Percentiles rank a stretch among this genome's conserved stretches.
Evolutionary conservation across 2,113 vertebrate genomes (phyloP).

Genomic region (Halichoerus grypus): DNA sequence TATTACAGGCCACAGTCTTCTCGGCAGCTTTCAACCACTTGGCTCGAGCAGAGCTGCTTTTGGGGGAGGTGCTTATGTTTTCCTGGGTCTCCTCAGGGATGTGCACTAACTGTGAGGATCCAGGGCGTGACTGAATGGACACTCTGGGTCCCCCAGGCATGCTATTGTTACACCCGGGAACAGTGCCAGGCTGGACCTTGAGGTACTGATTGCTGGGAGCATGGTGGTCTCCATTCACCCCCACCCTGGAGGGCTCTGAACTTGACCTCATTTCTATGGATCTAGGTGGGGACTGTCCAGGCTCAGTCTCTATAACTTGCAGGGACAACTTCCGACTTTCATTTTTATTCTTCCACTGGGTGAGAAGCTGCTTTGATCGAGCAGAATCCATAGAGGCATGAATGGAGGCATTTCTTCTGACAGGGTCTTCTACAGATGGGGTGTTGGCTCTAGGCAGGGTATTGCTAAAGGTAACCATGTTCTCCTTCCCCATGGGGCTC

Average conservation of each 20-base stretch:
- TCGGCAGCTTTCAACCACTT: slow-evolving; percentile 97
- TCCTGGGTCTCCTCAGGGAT: slow-evolving; percentile 98
- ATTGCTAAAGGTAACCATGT: slow-evolving; percentile 98
- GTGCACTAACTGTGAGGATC: slow-evolving; percentile 97
- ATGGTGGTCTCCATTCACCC: slow-evolving; percentile 93
- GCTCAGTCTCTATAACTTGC: slow-evolving; percentile 94
- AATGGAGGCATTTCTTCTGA: slow-evolving; percentile 93
- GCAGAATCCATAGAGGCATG: slow-evolving; percentile 97
- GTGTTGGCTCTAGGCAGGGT: slow-evolving; percentile 96
- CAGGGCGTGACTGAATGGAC: slow-evolving; percentile 95
- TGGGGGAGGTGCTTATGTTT: slow-evolving; percentile 90
- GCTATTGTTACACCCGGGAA: slow-evolving; percentile 93
- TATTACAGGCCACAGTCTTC: slow-evolving; percentile 91
- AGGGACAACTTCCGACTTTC: slow-evolving; percentile 94
- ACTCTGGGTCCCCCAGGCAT: slow-evolving; percentile 94
- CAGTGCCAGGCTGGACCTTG: slow-evolving; percentile 93
- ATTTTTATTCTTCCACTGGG: slow-evolving; percentile 98
- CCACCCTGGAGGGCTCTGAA: slow-evolving; percentile 92
- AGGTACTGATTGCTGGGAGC: slow-evolving; percentile 91
- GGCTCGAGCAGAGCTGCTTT: slow-evolving; percentile 90
- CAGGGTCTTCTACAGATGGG: slow-evolving; percentile 92
- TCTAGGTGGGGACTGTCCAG: slow-evolving; percentile 92
- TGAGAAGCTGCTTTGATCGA: slow-evolving; percentile 96
- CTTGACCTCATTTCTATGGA: slow-evolving; percentile 95
- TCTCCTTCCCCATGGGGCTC: slow-evolving; percentile 95